These are phyloP conservation scores for Perizoma flavofasciatum DNA, from an alignment of 2,888 invertebrate genomes.

Conservation along the genomic window DNA sequence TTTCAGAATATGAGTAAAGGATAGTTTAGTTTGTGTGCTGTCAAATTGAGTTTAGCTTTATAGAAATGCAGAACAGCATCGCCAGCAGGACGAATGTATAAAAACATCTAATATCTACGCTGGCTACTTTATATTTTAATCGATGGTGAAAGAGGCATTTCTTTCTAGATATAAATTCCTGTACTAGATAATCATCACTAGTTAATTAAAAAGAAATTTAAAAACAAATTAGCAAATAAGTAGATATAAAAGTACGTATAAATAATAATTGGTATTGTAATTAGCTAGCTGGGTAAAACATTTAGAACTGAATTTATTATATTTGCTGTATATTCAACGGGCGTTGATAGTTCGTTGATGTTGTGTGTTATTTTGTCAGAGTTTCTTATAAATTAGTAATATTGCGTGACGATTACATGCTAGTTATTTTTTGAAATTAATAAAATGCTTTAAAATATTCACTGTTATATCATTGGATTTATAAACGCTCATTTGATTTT, in stretches of 20 bases:
- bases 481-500: no score
- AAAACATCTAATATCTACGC: no score
- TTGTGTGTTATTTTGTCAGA: conserved; percentile 74
- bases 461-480: conserved; percentile 5
- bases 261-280: conserved; percentile 61
- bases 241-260: conserved; percentile 63
- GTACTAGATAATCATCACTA: conserved; percentile 49
- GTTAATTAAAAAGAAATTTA: conserved; percentile 49
- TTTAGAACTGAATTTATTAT: conserved; percentile 69
- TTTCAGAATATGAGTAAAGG: no score
- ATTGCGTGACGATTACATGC: conserved; percentile 77
- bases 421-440: conserved; percentile 81
- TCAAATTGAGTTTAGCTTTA: no score
- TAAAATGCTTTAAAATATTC: conserved; percentile 74
- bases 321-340: conserved; percentile 56
- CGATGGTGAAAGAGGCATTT: background rate
- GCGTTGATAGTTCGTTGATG: conserved; percentile 52
- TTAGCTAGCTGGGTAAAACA: conserved; percentile 63
- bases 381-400: conserved; percentile 70
- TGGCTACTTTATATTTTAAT: no score
- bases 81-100: no score
- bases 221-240: conserved; percentile 70
- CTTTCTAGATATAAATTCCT: conserved; percentile 28
- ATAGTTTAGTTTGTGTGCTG: no score
- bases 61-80: no score